Evolutionary conservation across 2,888 invertebrate species (phyloP).

Genomic region (Conistra vaccinii): DNA sequence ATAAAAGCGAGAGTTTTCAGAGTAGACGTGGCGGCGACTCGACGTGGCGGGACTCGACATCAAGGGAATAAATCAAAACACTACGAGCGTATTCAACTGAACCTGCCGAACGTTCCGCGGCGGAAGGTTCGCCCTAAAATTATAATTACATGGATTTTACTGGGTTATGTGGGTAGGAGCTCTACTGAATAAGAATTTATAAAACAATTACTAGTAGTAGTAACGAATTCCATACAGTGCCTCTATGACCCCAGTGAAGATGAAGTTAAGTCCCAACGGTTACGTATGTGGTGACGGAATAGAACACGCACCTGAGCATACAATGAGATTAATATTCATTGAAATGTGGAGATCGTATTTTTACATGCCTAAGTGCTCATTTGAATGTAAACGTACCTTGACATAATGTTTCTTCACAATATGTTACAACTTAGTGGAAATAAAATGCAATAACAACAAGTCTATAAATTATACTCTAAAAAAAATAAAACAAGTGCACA

Average conservation of each 20-base stretch:
- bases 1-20: too few species aligned
- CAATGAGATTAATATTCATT: conserved; percentile 23
- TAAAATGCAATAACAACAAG: conserved; percentile 48
- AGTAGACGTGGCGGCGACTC: too few species aligned
- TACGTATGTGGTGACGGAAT: background rate
- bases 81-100: too few species aligned
- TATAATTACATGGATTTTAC: conserved; percentile 52
- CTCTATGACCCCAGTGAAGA: conserved; percentile 18
- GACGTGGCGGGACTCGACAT: too few species aligned
- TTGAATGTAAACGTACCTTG: conserved; percentile 17
- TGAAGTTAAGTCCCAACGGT: conserved; percentile 20
- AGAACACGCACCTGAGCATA: conserved; percentile 15
- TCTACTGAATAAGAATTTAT: conserved; percentile 30
- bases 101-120: too few species aligned
- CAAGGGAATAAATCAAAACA: too few species aligned
- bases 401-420: conserved; percentile 3
- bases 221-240: conserved; percentile 25
- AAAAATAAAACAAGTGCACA: conserved; percentile 39
- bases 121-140: too few species aligned
- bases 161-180: conserved; percentile 38
- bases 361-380: conserved; percentile 13
- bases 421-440: conserved; percentile 20
- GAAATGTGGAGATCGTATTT: conserved; percentile 18
- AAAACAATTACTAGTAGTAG: conserved; percentile 26
- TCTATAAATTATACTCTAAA: conserved; percentile 40